Evolutionary conservation across 2,888 invertebrate species (phyloP).

Genomic region (Euphydryas editha): DNA sequence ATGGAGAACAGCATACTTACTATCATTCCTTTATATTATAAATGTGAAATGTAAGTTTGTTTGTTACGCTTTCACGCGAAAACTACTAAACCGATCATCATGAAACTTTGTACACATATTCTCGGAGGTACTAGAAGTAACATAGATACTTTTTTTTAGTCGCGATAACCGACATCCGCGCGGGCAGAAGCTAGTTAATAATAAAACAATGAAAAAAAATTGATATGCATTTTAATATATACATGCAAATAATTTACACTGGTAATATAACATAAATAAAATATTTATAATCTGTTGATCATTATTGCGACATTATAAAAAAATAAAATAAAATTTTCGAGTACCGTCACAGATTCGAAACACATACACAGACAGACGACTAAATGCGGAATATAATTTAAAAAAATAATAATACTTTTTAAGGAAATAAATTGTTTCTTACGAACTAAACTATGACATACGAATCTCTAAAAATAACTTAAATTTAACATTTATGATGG

Average conservation of each 20-base stretch:
- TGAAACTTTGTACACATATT: no score
- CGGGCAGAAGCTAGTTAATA: neutral
- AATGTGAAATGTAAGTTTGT: no score
- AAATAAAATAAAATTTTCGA: slow-evolving; percentile 2
- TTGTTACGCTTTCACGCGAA: no score
- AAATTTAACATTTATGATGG: neutral
- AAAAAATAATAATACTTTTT: slow-evolving; percentile 21
- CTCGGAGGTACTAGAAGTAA: no score
- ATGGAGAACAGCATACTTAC: no score
- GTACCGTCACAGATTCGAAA: neutral
- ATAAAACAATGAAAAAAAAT: neutral
- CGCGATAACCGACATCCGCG: no score
- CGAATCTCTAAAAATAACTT: slow-evolving; percentile 3
- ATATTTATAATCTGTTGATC: neutral
- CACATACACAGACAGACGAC: slow-evolving; percentile 7
- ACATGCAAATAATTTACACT: slow-evolving; percentile 6
- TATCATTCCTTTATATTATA: no score
- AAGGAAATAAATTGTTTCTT: slow-evolving; percentile 11
- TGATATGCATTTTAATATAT: neutral
- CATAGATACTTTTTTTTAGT: no score
- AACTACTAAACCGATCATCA: no score
- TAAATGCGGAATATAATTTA: slow-evolving; percentile 19
- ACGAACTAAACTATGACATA: slow-evolving; percentile 10
- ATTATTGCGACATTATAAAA: neutral
- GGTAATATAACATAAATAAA: slow-evolving; percentile 6